Conservation (phyloP, 2,113 vertebrate genomes). For the Silurus glanis region DNA sequence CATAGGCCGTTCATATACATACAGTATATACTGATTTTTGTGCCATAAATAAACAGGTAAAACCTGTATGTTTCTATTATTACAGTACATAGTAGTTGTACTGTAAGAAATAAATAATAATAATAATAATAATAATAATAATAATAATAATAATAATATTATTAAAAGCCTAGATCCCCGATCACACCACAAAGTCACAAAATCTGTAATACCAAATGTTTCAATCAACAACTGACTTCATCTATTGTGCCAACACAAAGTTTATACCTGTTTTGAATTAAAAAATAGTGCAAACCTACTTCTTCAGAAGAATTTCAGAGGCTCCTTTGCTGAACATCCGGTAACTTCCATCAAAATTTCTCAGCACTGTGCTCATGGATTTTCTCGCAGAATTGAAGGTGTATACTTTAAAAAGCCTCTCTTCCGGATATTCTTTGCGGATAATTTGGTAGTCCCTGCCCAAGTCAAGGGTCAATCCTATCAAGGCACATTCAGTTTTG, state of each 20-base stretch:
- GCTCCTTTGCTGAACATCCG: conserved; percentile 98
- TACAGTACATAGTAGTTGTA: neutral
- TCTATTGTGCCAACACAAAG: neutral
- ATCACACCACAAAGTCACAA: neutral
- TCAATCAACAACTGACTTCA: neutral
- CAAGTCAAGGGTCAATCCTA: conserved; percentile 87
- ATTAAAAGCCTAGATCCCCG: neutral
- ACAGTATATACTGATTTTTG: neutral
- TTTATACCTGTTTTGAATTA: neutral
- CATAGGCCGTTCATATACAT: neutral
- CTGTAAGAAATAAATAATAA: too few relatives aligned
- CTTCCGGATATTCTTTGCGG: conserved; percentile 91
- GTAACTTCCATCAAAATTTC: conserved; percentile 89
- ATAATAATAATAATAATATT: neutral
- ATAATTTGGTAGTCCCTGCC: conserved; percentile 88
- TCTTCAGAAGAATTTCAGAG: conserved; percentile 96
- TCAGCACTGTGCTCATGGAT: conserved; percentile 98
- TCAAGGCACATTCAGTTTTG: conserved; percentile 99
- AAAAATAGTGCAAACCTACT: conserved; percentile 74
- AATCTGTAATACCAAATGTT: neutral
- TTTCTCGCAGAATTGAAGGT: conserved; percentile 97
- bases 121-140: too few relatives aligned
- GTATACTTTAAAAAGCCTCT: conserved; percentile 94
- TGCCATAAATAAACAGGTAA: neutral
- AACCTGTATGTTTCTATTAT: neutral